Base-by-base conservation (phyloP, 2,888 invertebrate genomes). In the Beris chalybata region DNA sequence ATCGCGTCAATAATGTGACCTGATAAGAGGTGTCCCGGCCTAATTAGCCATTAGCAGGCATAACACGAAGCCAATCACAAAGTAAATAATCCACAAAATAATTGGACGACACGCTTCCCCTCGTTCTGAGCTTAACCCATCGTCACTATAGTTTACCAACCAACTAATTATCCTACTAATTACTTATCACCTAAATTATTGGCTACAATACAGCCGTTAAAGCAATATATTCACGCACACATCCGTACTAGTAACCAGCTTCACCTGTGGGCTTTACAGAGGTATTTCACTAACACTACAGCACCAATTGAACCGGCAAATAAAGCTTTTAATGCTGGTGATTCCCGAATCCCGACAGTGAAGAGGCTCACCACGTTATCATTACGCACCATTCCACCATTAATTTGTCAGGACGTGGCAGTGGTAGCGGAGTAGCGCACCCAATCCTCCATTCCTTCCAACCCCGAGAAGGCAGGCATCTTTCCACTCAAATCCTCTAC, bases 121-220 rank as follows among this genome's bases (percentile, higher is more conserved):
- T n/a, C 31, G 12, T 6, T 53, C 9, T 9, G 9, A n/a, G 4
- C 31, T 29, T 30, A 5, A 30, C 22, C 53, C 30, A 30, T 9
- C 11, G 52, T 38, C 45, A 50, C 50, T 15, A 61, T 52, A 61
- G 50, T 61, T 61, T 61, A 52, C 50, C 61, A 15, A 32, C 61
- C 31, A 66, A 63, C 66, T 68, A 68, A 68, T 68, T 68, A 68
- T 64, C 58, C 56, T 64, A 66, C 68, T 66, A 68, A 68, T 68
- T 68, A 68, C 54, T 68, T 68, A 66, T 68, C 68, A 66, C 68
- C 68, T 68, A 66, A 68, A 68, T 66, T 68, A 68, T 68, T 66
- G 66, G 47, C 64, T 66, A 66, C 63, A 64, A 68, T 64, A 53
- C 54, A 53, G 15, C 30, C 50, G 48, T 59, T 13, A 48, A 48